Percentiles rank a stretch among this genome's conserved stretches.
Conservation (phyloP, 2,888 invertebrate genomes). For the Drosophila birchii region DNA sequence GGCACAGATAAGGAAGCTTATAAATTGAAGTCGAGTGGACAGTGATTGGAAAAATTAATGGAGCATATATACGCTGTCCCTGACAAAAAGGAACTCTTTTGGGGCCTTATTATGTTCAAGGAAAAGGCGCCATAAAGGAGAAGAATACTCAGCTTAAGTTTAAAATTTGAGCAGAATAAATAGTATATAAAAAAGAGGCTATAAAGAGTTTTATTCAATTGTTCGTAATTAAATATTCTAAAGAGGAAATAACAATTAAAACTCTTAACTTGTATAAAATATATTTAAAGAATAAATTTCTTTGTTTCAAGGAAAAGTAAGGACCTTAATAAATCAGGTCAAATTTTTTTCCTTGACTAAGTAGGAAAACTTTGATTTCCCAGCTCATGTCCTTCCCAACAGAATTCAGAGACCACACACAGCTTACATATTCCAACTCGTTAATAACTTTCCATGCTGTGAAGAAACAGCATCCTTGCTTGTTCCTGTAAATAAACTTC, state of each 20-base stretch:
- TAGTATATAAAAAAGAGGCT: background rate
- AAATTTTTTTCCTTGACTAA: background rate
- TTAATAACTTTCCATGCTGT: constrained; percentile 34
- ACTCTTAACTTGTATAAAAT: no score
- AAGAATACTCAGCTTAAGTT: background rate
- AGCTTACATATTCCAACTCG: constrained; percentile 18
- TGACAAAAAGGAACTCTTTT: background rate
- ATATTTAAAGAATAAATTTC: background rate
- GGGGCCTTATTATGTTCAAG: background rate
- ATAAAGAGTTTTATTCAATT: background rate
- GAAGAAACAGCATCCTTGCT: background rate
- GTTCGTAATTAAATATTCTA: background rate
- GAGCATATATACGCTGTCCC: constrained; percentile 15
- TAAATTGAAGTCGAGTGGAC: constrained; percentile 39
- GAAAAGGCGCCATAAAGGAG: background rate
- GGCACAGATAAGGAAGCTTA: constrained; percentile 40
- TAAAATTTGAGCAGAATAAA: background rate
- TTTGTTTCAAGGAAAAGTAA: background rate
- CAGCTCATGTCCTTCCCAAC: constrained; percentile 7
- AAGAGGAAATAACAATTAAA: background rate
- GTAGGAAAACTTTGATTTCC: background rate
- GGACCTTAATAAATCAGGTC: constrained; percentile 4
- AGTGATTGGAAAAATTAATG: constrained; percentile 46
- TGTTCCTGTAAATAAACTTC: constrained; percentile 38
- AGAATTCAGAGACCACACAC: background rate